Evolutionary conservation across 2,113 vertebrate genomes (phyloP).

Genomic region (Pygoscelis adeliae): DNA sequence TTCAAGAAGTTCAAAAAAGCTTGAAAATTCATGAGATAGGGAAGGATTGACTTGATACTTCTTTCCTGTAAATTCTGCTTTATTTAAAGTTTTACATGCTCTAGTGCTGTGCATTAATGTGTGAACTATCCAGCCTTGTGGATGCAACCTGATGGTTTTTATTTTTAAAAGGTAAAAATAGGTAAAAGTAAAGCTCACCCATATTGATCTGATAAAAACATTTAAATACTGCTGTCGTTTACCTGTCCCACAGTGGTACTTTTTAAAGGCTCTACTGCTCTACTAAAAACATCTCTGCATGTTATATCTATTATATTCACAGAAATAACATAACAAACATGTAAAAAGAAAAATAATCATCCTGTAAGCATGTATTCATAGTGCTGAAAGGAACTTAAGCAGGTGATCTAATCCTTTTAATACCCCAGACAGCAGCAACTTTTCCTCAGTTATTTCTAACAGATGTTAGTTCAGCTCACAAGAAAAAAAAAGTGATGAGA

Average conservation of each 20-base stretch:
- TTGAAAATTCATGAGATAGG: slow-evolving; percentile 17
- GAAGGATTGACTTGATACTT: background rate
- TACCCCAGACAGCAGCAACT: background rate
- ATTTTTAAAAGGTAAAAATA: background rate
- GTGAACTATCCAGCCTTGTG: background rate
- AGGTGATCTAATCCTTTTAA: background rate
- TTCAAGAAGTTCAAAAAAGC: slow-evolving; percentile 28
- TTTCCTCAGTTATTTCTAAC: background rate
- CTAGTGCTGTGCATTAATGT: background rate
- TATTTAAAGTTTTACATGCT: background rate
- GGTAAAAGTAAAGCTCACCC: background rate
- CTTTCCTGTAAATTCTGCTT: slow-evolving; percentile 15
- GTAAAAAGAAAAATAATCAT: background rate
- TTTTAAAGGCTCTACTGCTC: background rate
- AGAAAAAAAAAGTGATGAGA: background rate
- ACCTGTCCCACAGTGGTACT: background rate
- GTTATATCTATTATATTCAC: background rate
- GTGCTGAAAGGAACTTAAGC: background rate
- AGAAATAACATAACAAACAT: background rate
- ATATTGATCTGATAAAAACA: background rate
- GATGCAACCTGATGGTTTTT: background rate
- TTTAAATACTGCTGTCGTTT: background rate
- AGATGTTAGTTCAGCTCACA: background rate
- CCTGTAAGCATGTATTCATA: background rate
- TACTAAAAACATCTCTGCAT: background rate